Evolutionary conservation across 30 jellyfish, hydroid and myxozoan genomes (phyloP).

Genomic region (Aurelia sp.): DNA sequence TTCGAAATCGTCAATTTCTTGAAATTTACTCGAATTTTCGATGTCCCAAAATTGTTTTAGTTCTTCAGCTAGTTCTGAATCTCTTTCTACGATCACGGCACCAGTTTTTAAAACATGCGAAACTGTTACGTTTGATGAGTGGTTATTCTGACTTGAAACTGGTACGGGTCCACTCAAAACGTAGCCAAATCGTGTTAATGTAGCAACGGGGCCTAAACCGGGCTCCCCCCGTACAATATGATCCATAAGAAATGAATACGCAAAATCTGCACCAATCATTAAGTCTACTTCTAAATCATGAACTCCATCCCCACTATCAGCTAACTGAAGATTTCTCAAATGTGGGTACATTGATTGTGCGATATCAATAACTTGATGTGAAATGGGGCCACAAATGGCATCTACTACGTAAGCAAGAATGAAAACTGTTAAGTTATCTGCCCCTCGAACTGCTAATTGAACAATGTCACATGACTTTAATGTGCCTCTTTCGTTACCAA

Average conservation of each 20-base stretch:
- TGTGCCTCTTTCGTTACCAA: no score
- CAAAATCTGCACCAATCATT: no score
- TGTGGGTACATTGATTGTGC: no score
- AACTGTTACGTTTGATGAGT: background rate
- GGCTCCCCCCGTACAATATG: background rate
- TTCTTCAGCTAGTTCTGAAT: background rate
- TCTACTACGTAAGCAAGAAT: no score
- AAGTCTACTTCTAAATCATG: no score
- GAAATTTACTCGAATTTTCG: background rate
- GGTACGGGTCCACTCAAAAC: conserved; percentile 6
- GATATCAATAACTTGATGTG: no score
- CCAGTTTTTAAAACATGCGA: background rate
- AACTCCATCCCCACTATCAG: no score
- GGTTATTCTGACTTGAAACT: background rate
- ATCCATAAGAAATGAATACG: background rate
- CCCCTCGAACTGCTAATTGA: no score
- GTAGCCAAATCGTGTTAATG: background rate
- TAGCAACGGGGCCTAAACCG: background rate
- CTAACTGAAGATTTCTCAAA: no score
- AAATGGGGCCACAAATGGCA: no score
- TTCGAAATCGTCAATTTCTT: background rate
- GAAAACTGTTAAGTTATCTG: no score
- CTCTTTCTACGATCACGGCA: background rate
- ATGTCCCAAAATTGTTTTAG: background rate
- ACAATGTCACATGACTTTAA: no score